Conservation (phyloP, 37 sponge, comb jelly and placozoan genomes). For the Aphrocallistes beatrix region DNA sequence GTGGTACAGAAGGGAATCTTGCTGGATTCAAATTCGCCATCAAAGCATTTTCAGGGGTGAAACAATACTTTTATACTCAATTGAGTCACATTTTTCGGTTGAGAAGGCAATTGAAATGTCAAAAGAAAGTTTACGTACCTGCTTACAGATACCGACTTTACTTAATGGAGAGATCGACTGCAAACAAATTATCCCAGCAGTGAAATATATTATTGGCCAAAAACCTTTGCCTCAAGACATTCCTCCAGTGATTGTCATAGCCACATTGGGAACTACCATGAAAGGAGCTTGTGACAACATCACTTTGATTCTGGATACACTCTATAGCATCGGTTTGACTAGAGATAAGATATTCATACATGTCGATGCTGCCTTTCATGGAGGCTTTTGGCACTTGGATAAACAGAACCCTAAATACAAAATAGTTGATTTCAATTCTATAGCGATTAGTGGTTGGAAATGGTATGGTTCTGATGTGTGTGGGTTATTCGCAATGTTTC, state of each 20-base stretch:
- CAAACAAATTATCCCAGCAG: not conserved
- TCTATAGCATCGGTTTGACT: not conserved
- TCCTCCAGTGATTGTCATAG: not conserved
- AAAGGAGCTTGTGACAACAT: not conserved
- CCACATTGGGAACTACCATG: not conserved
- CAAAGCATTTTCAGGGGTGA: not conserved
- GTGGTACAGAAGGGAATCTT: not conserved
- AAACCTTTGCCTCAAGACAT: not conserved
- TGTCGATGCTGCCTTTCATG: not conserved
- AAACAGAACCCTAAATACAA: not conserved
- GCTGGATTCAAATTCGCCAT: not conserved
- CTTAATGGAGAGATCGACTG: not conserved
- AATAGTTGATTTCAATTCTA: not conserved
- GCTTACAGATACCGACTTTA: not conserved
- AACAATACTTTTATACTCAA: not conserved
- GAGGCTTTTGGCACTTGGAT: not conserved
- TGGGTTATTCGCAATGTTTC: not conserved
- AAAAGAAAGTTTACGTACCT: not conserved
- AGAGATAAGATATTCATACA: not conserved
- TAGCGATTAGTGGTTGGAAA: constrained; percentile 12
- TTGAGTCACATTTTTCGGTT: not conserved
- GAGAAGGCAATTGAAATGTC: not conserved
- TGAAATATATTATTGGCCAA: not conserved
- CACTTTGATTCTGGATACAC: not conserved
- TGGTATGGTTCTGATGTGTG: constrained; percentile 11